Conservation (phyloP, 2,888 invertebrate genomes). For the Apodemia hepburni region DNA sequence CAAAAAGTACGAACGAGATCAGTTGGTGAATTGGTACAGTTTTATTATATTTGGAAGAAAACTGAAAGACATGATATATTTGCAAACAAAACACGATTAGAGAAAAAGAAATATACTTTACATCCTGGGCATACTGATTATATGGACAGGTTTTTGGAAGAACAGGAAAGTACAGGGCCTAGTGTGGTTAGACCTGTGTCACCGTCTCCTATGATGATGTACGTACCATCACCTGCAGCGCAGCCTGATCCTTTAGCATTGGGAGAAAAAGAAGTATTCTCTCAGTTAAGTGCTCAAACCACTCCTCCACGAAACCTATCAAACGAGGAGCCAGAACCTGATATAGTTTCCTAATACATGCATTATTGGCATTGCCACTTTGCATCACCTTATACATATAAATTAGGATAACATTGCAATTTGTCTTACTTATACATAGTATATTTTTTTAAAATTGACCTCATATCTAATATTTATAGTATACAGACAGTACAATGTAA, state of each 20-base stretch:
- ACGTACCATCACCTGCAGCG: slow-evolving; percentile 55
- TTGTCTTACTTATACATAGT: slow-evolving; percentile 18
- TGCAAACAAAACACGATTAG: slow-evolving; percentile 92
- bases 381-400: slow-evolving; percentile 11
- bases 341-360: slow-evolving; percentile 66
- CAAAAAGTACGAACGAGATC: slow-evolving; percentile 96
- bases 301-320: slow-evolving; percentile 59
- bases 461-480: slow-evolving; percentile 35
- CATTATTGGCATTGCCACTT: slow-evolving; percentile 46
- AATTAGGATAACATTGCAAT: neutral
- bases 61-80: slow-evolving; percentile 97
- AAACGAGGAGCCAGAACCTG: slow-evolving; percentile 67
- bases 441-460: slow-evolving; percentile 27
- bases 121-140: slow-evolving; percentile 97
- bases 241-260: slow-evolving; percentile 71
- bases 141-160: slow-evolving; percentile 95
- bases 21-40: slow-evolving; percentile 97
- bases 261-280: slow-evolving; percentile 74
- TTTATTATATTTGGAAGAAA: slow-evolving; percentile 98
- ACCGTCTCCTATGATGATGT: slow-evolving; percentile 82
- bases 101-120: slow-evolving; percentile 95
- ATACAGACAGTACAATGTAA: slow-evolving; percentile 60
- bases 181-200: slow-evolving; percentile 78
- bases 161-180: slow-evolving; percentile 88
- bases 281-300: slow-evolving; percentile 62